Base-by-base conservation (phyloP, 64 coral and sea anemone genomes). In the Stylophora pistillata region DNA sequence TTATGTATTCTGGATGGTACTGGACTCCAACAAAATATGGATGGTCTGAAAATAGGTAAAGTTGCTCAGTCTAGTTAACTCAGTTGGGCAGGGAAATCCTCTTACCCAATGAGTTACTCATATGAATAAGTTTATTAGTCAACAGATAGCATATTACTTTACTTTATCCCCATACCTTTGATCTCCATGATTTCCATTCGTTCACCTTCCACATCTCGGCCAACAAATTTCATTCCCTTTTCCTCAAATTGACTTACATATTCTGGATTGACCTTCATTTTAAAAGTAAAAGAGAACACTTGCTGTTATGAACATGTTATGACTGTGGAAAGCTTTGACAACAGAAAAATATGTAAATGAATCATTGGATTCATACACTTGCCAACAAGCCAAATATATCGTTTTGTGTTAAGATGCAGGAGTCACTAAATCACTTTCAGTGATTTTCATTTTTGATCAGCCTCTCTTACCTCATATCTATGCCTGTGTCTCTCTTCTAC, bases 141-240 rank as follows among this genome's bases (percentile, higher is more conserved):
- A 47, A 47, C 37, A 4, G 7, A 47, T 47, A 7, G 37, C 37
- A 47, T 4, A 47, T 7, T 47, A 47, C 7, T 9, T 18, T 60
- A 18, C 13, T 60, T 30, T 13, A n/a, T 9, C 4, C 69, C 1
- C 15, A 13, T 53, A 99, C 97, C 97, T 95, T 90, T 58, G 30
- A 99, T 66, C 85, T 99, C 97, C 93, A 99, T 95, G 59, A 99
- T 93, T 54, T 99, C 97, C 97, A 99, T 99, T 47, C 97, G 62
- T 90, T 99, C 90, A 32, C 97, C 97, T 29, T 99, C 97, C 74
- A 99, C 91, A 90, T 99, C 97, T 55, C 90, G 90, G 2, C 93
- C 97, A 71, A 99, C 97, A 95, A 99, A 99, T 21, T 85, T 90
- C 97, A 99, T 99, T 18, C 97, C 97, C 69, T 88, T 92, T 25